Evolutionary conservation across 2,113 vertebrate genomes (phyloP).

Genomic region (Casuarius casuarius): DNA sequence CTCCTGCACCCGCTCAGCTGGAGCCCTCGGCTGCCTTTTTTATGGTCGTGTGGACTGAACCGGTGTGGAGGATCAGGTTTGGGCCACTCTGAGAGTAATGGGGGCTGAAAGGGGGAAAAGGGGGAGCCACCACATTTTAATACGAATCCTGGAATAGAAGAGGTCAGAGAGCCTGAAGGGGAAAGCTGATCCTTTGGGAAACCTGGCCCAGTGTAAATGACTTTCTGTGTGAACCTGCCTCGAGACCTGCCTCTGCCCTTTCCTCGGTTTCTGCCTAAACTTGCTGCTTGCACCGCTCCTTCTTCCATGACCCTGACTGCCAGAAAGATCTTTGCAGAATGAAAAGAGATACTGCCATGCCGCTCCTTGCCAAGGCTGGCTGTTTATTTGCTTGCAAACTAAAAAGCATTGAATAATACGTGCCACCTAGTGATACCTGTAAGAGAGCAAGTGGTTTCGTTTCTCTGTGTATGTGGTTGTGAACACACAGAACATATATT

Average conservation of each 20-base stretch:
- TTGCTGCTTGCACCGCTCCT: neutral
- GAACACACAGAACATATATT: conserved; percentile 9
- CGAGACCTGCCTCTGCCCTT: neutral
- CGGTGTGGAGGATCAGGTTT: neutral
- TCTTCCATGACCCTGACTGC: neutral
- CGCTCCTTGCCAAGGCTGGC: neutral
- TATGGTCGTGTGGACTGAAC: neutral
- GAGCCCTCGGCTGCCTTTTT: neutral
- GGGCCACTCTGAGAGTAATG: neutral
- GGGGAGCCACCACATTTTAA: neutral
- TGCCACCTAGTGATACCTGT: neutral
- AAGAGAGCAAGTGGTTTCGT: neutral
- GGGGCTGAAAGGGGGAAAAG: neutral
- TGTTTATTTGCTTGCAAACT: neutral
- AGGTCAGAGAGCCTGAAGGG: neutral
- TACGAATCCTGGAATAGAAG: neutral
- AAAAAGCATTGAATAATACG: neutral
- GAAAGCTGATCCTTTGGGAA: neutral
- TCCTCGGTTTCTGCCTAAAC: neutral
- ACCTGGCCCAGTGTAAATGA: neutral
- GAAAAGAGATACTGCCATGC: neutral
- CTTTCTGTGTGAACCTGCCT: neutral
- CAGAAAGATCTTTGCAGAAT: neutral
- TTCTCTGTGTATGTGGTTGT: neutral
- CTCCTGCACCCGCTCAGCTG: rapidly evolving